These are phyloP conservation scores for Lepus oiostolus DNA, from an alignment of 2,797 vertebrate species.

Conservation along the genomic window DNA sequence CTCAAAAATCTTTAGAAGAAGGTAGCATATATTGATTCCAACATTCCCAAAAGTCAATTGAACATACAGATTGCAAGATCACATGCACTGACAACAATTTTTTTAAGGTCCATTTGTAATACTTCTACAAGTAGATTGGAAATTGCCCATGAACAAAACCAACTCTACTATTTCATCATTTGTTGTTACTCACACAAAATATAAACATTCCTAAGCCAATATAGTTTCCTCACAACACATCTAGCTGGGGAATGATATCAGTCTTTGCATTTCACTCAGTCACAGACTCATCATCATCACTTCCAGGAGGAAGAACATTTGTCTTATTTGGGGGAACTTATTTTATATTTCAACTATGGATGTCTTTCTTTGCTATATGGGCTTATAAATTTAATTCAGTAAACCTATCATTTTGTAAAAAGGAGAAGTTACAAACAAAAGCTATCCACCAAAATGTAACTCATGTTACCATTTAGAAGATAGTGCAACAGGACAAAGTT, in stretches of 20 bases:
- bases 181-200: background rate
- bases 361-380: background rate
- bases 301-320: background rate
- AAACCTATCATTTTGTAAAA: background rate
- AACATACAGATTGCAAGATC: background rate
- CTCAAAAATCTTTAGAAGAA: slow-evolving; percentile 15
- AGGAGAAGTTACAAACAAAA: background rate
- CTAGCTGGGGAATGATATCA: background rate
- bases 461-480: background rate
- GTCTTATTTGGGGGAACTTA: background rate
- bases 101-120: background rate
- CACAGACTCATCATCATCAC: background rate
- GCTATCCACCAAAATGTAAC: background rate
- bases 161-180: background rate
- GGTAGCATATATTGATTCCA: background rate
- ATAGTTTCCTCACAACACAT: background rate
- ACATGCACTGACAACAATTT: background rate
- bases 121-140: background rate
- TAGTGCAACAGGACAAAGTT: background rate
- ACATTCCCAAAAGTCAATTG: slow-evolving; percentile 27
- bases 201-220: background rate
- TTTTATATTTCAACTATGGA: background rate
- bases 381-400: background rate
- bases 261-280: background rate
- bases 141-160: background rate